phyloP scores from a whole-genome alignment of 2,113 vertebrate genomes.

The Cryptoleucopteryx plumbea region DNA sequence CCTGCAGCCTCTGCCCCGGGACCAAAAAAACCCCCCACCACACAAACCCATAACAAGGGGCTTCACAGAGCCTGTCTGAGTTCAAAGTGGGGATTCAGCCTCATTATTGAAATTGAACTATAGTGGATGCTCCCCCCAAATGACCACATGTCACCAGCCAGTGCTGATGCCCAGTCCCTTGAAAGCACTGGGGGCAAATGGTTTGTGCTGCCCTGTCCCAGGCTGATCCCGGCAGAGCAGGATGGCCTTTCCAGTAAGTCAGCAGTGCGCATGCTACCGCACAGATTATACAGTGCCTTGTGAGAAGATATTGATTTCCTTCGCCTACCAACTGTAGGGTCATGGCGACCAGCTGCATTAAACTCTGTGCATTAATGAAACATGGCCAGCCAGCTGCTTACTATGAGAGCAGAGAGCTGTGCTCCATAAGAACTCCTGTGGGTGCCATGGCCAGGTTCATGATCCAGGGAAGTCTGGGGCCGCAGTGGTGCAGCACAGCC shows the following conservation, averaged over 20 bases:
- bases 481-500: rapidly evolving
- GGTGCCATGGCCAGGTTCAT: rapidly evolving
- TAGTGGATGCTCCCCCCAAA: not conserved
- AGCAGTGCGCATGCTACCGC: not conserved
- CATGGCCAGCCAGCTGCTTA: not conserved
- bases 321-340: rapidly evolving
- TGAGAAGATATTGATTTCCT: not conserved
- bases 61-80: not conserved
- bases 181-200: not conserved
- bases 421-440: not conserved
- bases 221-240: not conserved
- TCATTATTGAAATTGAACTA: not conserved
- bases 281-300: not conserved
- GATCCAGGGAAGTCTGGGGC: not conserved
- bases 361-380: not conserved
- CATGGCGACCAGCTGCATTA: not conserved
- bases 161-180: not conserved
- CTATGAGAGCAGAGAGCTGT: not conserved
- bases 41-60: no score
- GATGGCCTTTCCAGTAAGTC: not conserved
- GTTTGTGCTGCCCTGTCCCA: not conserved
- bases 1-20: no score
- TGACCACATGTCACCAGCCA: not conserved
- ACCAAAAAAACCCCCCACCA: no score
- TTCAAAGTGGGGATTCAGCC: not conserved